Percentiles rank a stretch among this genome's conserved stretches.
phyloP scores from a whole-genome alignment of 2,797 vertebrate species.

The Luscinia luscinia region DNA sequence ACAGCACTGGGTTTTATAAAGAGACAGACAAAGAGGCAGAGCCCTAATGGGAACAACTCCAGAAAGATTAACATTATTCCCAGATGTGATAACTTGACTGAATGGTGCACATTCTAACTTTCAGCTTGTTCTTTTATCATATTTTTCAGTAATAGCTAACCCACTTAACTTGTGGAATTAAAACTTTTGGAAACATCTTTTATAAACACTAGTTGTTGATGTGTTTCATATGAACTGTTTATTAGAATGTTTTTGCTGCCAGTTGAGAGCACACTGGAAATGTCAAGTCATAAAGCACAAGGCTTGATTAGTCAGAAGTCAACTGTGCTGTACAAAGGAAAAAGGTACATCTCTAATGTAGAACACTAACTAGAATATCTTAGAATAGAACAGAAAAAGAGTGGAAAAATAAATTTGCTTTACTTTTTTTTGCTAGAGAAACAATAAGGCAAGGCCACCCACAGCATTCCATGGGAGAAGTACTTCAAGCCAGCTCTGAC shows the following conservation, averaged over 20 bases:
- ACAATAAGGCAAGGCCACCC: background rate
- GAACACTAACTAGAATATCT: background rate
- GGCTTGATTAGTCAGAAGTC: background rate
- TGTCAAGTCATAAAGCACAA: background rate
- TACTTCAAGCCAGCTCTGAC: background rate
- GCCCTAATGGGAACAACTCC: fast-evolving
- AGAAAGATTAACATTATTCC: background rate
- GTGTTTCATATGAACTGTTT: background rate
- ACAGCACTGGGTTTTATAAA: background rate
- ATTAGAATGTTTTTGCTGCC: background rate
- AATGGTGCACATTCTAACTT: background rate
- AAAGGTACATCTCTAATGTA: background rate
- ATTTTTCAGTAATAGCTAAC: background rate
- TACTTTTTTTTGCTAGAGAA: background rate
- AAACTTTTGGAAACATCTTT: background rate
- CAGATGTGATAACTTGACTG: background rate
- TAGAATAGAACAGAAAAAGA: background rate
- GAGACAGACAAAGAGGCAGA: background rate
- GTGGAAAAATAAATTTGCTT: background rate
- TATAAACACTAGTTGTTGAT: background rate
- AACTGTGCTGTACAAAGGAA: background rate
- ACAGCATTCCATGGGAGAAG: fast-evolving
- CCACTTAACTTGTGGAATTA: background rate
- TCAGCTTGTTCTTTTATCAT: background rate
- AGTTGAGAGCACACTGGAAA: background rate